Evolutionary conservation across 2,113 vertebrate genomes (phyloP).

Genomic region (Oceanites oceanicus): DNA sequence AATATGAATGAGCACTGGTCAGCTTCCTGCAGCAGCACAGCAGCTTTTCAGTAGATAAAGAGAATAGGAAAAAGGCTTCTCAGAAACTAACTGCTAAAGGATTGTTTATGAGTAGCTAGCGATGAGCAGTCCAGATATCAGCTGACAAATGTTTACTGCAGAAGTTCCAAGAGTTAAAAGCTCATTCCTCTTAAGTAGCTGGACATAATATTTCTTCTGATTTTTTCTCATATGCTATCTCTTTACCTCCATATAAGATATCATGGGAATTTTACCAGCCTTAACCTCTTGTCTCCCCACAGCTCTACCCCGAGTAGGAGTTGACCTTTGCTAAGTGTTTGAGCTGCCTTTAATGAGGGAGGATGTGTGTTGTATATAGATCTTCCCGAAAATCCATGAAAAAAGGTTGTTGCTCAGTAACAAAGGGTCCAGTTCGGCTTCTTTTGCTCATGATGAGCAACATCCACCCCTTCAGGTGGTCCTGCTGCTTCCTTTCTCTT

Average conservation of each 20-base stretch:
- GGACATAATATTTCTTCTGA: neutral
- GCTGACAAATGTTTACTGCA: constrained; percentile 13
- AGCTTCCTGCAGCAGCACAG: neutral
- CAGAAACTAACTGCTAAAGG: neutral
- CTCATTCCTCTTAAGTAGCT: constrained; percentile 8
- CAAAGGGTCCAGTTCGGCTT: neutral
- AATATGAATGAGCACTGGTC: neutral
- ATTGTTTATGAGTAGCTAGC: neutral
- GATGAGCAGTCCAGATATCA: neutral
- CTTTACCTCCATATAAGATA: neutral
- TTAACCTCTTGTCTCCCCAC: constrained; percentile 53
- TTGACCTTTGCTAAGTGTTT: constrained; percentile 44
- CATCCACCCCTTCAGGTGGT: neutral
- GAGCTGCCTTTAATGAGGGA: constrained; percentile 43
- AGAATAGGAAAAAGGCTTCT: neutral
- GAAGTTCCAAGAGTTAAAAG: constrained; percentile 27
- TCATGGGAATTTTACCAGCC: constrained; percentile 29
- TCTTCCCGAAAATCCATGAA: constrained; percentile 35
- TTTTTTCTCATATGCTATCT: constrained; percentile 1
- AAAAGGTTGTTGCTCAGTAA: constrained; percentile 23
- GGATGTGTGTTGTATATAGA: constrained; percentile 42
- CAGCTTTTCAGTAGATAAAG: neutral
- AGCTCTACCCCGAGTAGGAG: constrained; percentile 33
- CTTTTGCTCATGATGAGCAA: neutral
- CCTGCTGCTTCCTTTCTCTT: neutral